Percentiles rank a stretch among this genome's conserved stretches.
phyloP scores from a whole-genome alignment of 2,797 vertebrate species.

The Phrynocephalus vlangalii region DNA sequence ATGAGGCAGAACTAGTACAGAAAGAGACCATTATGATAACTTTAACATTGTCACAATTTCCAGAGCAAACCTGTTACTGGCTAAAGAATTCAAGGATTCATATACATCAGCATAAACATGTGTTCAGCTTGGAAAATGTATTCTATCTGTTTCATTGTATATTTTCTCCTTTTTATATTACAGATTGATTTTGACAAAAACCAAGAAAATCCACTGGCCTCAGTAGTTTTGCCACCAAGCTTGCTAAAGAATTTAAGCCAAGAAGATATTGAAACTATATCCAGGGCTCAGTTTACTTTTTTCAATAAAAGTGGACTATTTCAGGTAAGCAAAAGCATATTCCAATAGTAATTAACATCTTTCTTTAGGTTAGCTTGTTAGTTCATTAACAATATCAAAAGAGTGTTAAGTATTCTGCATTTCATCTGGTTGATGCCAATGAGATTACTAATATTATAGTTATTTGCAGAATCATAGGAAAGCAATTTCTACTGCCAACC shows the following conservation, averaged over 20 bases:
- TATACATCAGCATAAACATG: neutral
- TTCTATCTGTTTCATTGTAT: constrained; percentile 1
- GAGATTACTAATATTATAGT: neutral
- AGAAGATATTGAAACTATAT: constrained; percentile 79
- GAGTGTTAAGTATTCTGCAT: neutral
- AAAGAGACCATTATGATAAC: neutral
- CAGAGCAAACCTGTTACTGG: neutral
- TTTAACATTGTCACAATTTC: neutral
- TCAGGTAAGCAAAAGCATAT: constrained; percentile 79
- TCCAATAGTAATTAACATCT: neutral
- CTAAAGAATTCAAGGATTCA: neutral
- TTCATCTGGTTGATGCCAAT: constrained; percentile 7
- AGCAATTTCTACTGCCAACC: no score
- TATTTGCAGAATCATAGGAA: neutral
- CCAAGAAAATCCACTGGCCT: constrained; percentile 81
- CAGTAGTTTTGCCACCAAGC: constrained; percentile 86
- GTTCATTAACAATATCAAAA: neutral
- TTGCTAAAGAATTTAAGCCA: constrained; percentile 84
- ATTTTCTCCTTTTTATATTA: constrained; percentile 56
- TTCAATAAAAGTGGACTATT: constrained; percentile 94
- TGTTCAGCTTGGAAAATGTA: neutral
- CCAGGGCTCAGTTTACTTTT: constrained; percentile 95
- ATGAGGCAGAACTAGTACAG: neutral
- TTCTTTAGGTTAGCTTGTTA: constrained; percentile 5
- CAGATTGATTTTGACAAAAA: constrained; percentile 88